Evolutionary conservation across 2,797 vertebrate species (phyloP).

Genomic region (Tachyglossus aculeatus): DNA sequence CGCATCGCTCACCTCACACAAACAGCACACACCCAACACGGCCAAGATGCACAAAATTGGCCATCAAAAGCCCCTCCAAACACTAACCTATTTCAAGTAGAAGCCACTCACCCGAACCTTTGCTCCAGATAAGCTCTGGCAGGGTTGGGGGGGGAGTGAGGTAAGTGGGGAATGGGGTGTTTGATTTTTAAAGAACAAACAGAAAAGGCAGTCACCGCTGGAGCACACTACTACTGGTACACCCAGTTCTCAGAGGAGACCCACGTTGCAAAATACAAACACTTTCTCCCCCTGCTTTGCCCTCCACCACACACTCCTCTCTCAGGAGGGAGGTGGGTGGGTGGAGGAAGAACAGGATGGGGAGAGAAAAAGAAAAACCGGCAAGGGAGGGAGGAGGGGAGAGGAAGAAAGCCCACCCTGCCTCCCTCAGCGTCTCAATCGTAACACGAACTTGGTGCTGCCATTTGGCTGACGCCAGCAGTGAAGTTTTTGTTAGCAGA

Average conservation of each 20-base stretch:
- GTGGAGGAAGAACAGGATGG: neutral
- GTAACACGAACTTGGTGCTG: conserved; percentile 66
- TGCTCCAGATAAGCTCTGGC: conserved; percentile 15
- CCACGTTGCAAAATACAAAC: conserved; percentile 13
- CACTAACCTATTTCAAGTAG: conserved; percentile 60
- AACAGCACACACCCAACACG: conserved; percentile 36
- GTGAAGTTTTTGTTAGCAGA: conserved; percentile 59
- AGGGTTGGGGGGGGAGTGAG: neutral
- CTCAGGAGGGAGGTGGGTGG: neutral
- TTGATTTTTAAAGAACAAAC: neutral
- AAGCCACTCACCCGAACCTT: conserved; percentile 20
- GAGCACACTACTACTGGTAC: conserved; percentile 14
- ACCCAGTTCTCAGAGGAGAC: neutral
- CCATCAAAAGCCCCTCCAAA: conserved; percentile 59
- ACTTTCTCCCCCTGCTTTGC: conserved; percentile 13
- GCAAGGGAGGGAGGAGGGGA: neutral
- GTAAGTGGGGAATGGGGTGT: neutral
- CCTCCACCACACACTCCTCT: no score
- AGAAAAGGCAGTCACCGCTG: neutral
- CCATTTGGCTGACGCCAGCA: conserved; percentile 47
- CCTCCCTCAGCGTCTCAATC: conserved; percentile 65
- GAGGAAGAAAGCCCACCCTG: no score
- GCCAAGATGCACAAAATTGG: conserved; percentile 61
- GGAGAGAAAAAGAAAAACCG: no score
- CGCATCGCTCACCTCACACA: conserved; percentile 29